These are phyloP conservation scores for Notarius quadriscutis DNA, from an alignment of 2,113 vertebrate genomes.

Conservation along the genomic window DNA sequence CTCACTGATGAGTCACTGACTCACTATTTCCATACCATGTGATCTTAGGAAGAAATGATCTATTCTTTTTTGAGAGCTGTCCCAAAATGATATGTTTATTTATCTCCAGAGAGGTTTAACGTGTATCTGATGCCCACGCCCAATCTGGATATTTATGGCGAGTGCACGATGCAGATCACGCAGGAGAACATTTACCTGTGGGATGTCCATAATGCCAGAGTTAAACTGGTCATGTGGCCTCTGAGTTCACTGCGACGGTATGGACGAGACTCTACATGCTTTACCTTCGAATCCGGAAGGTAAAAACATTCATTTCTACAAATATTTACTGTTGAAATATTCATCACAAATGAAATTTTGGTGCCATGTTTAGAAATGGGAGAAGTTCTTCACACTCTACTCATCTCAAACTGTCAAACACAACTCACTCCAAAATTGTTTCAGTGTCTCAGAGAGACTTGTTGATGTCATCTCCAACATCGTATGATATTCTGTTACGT, in stretches of 20 bases:
- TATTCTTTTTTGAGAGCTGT: no score
- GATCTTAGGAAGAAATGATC: neutral
- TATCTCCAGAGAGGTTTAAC: conserved; percentile 89
- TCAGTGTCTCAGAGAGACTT: neutral
- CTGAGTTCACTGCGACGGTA: conserved; percentile 95
- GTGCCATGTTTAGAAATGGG: no score
- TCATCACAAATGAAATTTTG: neutral
- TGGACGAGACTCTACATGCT: conserved; percentile 96
- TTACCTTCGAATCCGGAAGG: conserved; percentile 98
- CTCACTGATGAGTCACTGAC: no score
- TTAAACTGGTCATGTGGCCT: conserved; percentile 98
- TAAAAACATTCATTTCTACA: no score
- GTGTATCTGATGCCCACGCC: conserved; percentile 98
- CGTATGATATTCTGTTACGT: neutral
- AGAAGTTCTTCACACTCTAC: no score
- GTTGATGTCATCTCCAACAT: neutral
- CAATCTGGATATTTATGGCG: conserved; percentile 98
- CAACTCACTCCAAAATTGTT: neutral
- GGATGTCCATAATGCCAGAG: conserved; percentile 96
- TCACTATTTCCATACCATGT: neutral
- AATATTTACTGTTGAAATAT: neutral
- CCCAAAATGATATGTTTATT: neutral
- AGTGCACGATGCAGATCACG: conserved; percentile 99
- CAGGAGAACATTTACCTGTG: conserved; percentile 99
- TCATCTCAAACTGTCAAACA: neutral